A percentile compares a stretch with the other conserved stretches of the same genome.
phyloP scores from a whole-genome alignment of 2,888 invertebrate species.

The Antheraea yamamai region DNA sequence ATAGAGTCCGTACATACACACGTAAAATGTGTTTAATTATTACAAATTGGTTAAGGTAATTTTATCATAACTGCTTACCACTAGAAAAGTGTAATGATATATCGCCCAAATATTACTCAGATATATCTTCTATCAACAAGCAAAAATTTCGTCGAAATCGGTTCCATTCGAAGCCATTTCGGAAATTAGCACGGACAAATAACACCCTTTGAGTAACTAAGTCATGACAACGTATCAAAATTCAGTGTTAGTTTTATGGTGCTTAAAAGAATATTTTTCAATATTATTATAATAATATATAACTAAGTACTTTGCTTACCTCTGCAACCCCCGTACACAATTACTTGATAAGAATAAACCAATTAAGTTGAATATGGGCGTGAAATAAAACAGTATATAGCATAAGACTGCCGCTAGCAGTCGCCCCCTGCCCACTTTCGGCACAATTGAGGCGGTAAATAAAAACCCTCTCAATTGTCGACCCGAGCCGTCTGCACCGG shows the following conservation, averaged over 20 bases:
- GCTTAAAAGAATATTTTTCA: background rate
- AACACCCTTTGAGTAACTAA: no score
- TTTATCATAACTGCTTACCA: no score
- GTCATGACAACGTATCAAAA: no score
- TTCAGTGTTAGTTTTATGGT: background rate
- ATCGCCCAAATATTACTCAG: no score
- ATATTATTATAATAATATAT: background rate
- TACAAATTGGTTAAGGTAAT: no score
- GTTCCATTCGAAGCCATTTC: no score
- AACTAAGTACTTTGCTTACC: background rate
- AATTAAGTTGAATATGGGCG: constrained; percentile 17
- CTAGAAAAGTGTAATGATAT: no score
- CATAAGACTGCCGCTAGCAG: constrained; percentile 12
- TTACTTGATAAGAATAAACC: constrained; percentile 9
- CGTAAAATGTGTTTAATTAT: no score
- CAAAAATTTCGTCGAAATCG: no score
- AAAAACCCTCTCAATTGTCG: constrained; percentile 46
- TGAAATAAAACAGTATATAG: constrained; percentile 12
- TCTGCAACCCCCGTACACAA: background rate
- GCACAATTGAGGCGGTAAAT: constrained; percentile 42
- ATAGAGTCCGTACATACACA: no score
- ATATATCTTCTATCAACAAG: no score
- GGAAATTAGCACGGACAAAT: no score
- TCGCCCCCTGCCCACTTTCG: constrained; percentile 20
- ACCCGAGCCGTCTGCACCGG: constrained; percentile 45